phyloP scores from a whole-genome alignment of 2,888 invertebrate genomes.

The Ectemnius lituratus region DNA sequence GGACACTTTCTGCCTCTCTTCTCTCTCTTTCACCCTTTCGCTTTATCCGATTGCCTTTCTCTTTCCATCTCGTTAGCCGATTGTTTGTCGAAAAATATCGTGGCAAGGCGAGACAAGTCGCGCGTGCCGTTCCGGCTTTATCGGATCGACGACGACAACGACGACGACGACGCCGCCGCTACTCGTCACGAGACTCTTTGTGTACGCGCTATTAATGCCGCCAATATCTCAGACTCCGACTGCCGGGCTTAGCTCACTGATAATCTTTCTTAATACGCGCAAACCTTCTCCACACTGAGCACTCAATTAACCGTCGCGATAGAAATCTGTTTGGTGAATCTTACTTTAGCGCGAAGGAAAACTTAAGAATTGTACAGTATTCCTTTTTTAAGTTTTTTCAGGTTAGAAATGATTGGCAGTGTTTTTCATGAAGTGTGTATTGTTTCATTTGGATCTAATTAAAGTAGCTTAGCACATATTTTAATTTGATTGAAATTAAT shows the following conservation, averaged over 20 bases:
- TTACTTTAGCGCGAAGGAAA: too few relatives aligned
- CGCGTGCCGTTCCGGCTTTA: conserved; percentile 27
- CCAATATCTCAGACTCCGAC: conserved; percentile 30
- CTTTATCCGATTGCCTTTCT: neutral
- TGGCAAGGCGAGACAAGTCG: conserved; percentile 17
- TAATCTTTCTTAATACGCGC: conserved; percentile 27
- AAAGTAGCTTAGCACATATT: too few relatives aligned
- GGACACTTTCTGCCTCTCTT: neutral
- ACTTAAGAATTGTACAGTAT: too few relatives aligned
- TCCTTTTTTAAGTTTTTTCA: too few relatives aligned
- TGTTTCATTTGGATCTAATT: too few relatives aligned
- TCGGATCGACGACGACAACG: conserved; percentile 19
- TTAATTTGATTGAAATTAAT: too few relatives aligned
- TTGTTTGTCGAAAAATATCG: conserved; percentile 27
- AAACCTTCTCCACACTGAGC: conserved; percentile 26
- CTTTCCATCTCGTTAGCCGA: conserved; percentile 5
- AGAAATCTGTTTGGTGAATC: too few relatives aligned
- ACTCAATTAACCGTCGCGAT: conserved; percentile 28
- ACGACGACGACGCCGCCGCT: too few relatives aligned
- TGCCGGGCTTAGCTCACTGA: conserved; percentile 17
- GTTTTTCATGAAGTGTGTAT: too few relatives aligned
- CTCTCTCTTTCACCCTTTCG: neutral
- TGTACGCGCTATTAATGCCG: conserved; percentile 36
- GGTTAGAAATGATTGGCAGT: too few relatives aligned
- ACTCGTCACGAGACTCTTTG: conserved; percentile 23